Evolutionary conservation across 2,797 vertebrate genomes (phyloP), one percentile per base, ranked within the genome.

Genomic region (Pachyuromys duprasi): DNA sequence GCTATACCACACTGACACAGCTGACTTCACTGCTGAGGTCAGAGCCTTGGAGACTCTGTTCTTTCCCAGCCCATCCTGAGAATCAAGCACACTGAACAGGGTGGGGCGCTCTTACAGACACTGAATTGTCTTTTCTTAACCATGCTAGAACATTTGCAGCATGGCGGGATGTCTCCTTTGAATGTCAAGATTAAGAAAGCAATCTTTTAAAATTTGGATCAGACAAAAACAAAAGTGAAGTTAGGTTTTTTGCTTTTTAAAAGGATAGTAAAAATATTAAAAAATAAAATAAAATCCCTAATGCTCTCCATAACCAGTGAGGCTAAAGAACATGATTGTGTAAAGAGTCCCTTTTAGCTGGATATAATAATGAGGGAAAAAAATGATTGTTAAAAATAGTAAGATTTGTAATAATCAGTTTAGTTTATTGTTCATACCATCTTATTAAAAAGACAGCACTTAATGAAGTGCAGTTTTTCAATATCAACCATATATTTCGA

Each of bases 181-280:
- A 97, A 97, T 96, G 95, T 96, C 90, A 97, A 97, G 96, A 98
- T 98, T 98, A 98, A 97, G 93, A 97, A 97, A 2, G 2, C 90
- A 97, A 97, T 97, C 95, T 89, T 98, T 89, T 96, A 95, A 97
- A 98, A 96, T 97, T 97, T 97, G 93, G 74, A 95, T 95, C 49
- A 42, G 69, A 75, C 12, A 80, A 69, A 97, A 91, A 94, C 63
- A 93, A 82, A 94, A 95, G 67, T 76, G 42, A 95, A 97, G 20
- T 95, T 95, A 74, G 31, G 13, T 31, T 96, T 91, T 95, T 93
- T 8, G 2, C 9, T 15, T 86, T 90, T 89, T 36, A 22, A 93
- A 93, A 92, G 12, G 57, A 80, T 33, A 26, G 55, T 1, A 91
- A 95, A 69, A 31, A 67, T 97, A 90, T n/a, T n/a, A n/a, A 42